Conservation (phyloP, 2,888 invertebrate species). For the Acanthococcus lagerstroemiae region DNA sequence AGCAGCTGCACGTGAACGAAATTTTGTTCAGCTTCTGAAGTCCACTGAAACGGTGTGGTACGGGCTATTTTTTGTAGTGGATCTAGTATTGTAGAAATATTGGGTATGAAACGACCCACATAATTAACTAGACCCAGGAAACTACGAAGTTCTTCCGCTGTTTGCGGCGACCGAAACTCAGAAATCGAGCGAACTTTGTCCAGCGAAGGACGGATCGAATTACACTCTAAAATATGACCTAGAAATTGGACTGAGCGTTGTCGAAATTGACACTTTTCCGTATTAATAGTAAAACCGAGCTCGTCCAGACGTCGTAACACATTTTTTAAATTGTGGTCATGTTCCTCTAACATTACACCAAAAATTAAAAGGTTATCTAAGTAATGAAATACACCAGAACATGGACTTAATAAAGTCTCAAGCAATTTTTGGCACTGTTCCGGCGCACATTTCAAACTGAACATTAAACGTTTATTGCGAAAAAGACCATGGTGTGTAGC, state of each 20-base stretch:
- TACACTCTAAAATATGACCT: not conserved
- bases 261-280: not conserved
- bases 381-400: not conserved
- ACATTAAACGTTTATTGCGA: not conserved
- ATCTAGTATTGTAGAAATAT: constrained; percentile 5
- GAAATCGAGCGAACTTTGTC: not conserved
- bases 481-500: not conserved
- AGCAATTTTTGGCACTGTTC: not conserved
- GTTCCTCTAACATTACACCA: not conserved
- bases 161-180: constrained; percentile 5
- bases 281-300: not conserved
- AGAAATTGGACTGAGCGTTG: not conserved
- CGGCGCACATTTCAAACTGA: not conserved
- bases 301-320: not conserved
- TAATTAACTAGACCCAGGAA: constrained; percentile 1
- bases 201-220: not conserved
- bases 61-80: not conserved
- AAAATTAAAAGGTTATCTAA: not conserved
- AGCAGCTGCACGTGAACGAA: not conserved
- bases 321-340: not conserved
- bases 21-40: not conserved
- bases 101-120: constrained; percentile 2
- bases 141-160: not conserved
- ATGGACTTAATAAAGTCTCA: not conserved
- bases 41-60: not conserved